These are phyloP conservation scores for Globia sparganii DNA, from an alignment of 2,888 invertebrate species.

Conservation along the genomic window DNA sequence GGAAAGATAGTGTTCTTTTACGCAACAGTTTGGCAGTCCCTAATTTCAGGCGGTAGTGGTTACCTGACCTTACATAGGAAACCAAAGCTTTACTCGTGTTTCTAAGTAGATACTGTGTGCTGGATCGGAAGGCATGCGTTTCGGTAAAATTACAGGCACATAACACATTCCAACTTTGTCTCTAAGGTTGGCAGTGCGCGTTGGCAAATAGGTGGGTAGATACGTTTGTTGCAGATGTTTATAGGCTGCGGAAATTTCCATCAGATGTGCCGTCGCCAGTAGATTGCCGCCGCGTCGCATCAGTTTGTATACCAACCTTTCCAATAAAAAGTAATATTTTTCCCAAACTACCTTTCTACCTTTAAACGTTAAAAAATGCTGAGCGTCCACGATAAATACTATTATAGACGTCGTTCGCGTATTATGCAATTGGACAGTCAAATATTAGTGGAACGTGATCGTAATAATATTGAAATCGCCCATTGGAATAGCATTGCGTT, in stretches of 20 bases:
- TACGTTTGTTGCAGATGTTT: conserved; percentile 19
- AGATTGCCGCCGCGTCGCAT: background rate
- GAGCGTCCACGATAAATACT: conserved; percentile 65
- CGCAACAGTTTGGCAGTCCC: no score
- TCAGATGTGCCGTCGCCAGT: background rate
- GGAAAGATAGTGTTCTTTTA: no score
- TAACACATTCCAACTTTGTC: conserved; percentile 17
- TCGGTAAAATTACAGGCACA: conserved; percentile 10
- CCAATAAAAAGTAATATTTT: conserved; percentile 27
- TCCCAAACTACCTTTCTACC: conserved; percentile 6
- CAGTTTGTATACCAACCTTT: conserved; percentile 18
- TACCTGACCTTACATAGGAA: no score
- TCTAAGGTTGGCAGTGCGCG: background rate
- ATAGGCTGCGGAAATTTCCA: conserved; percentile 7
- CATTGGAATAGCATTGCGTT: conserved; percentile 68
- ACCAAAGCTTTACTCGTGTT: conserved; percentile 1
- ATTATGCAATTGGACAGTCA: conserved; percentile 76
- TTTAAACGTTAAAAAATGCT: conserved; percentile 37
- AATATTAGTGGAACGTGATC: conserved; percentile 83
- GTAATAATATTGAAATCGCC: conserved; percentile 72
- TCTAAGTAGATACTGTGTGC: background rate
- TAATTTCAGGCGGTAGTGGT: no score
- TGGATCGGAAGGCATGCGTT: conserved; percentile 13
- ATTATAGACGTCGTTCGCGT: conserved; percentile 71
- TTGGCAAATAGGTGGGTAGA: background rate